These are phyloP conservation scores for Puffinus mauretanicus DNA, from an alignment of 2,113 vertebrate genomes.

Conservation along the genomic window DNA sequence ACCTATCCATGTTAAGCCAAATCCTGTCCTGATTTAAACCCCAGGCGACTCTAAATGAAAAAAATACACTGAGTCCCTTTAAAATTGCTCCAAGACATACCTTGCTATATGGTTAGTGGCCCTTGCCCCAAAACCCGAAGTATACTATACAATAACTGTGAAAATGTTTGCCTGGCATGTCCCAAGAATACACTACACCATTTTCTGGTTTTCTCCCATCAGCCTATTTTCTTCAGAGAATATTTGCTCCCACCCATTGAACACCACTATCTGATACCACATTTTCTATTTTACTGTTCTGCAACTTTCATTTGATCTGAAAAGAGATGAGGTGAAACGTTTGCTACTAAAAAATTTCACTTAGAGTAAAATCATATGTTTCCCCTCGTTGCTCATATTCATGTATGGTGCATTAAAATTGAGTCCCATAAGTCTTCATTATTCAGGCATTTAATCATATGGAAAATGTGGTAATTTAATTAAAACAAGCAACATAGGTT, in stretches of 20 bases:
- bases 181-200: not conserved
- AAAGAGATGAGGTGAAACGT: not conserved
- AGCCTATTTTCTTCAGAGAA: not conserved
- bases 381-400: conserved; percentile 34
- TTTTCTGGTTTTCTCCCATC: not conserved
- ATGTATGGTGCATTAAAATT: conserved; percentile 52
- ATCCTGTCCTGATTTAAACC: conserved; percentile 11
- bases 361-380: conserved; percentile 67
- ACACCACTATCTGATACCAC: not conserved
- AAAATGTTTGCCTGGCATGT: not conserved
- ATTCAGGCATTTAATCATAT: conserved; percentile 73
- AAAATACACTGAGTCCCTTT: not conserved
- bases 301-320: conserved; percentile 19
- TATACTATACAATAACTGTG: not conserved
- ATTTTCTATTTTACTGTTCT: not conserved
- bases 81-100: conserved; percentile 2
- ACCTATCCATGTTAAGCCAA: not conserved
- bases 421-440: conserved; percentile 72
- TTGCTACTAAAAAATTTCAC: conserved; percentile 61
- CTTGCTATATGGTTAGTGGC: not conserved
- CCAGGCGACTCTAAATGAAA: not conserved
- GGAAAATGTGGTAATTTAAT: conserved; percentile 81
- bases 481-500: conserved; percentile 73
- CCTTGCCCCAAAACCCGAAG: not conserved
- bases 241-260: not conserved